Evolutionary conservation across 2,113 vertebrate species (phyloP), one percentile per base, ranked within the genome.

Genomic region (Onychostoma macrolepis): DNA sequence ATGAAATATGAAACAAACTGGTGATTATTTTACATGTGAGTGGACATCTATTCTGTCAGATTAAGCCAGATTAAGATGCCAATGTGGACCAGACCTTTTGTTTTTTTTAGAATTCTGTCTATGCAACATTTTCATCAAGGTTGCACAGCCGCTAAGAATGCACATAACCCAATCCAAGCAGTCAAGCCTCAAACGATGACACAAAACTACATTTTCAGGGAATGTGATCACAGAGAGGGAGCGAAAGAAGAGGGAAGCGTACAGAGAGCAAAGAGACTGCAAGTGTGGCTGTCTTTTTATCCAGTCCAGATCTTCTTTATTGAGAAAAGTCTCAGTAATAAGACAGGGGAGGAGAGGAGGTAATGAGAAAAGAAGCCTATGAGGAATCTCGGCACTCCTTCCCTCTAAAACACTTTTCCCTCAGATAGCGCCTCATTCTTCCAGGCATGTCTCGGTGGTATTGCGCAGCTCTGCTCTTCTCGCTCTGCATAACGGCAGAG

Each of bases 281-380:
- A 17, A 89, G 89, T 90, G 87, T 88, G 87, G 86, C 88, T 87
- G 90, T 86, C 91, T 92, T 92, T 93, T 92, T 92, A 94, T 94
- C 92, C 92, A 90, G 89, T 92, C 91, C 91, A 92, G 91, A 94
- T 93, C 91, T 92, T 91, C 92, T 93, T 93, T 93, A 93, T 92
- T 93, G 92, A 94, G 93, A 92, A 93, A 92, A 92, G 89, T 91
- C 92, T 87, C 69, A 74, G 90, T 93, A 94, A 94, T 94, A 93
- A 94, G 92, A 92, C 92, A 71, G 91, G 92, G 92, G 91, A 94
- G 93, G 24, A 88, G 83, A 77, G 45, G 48, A 88, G 85, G 83
- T 71, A 82, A 88, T 89, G 82, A 89, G 90, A 92, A 92, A 88
- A 88, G 89, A 93, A 92, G 91, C 89, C 91, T 91, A 90, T 69